Conservation (phyloP, 2,888 invertebrate genomes). For the Pachycephus smyrnensis region DNA sequence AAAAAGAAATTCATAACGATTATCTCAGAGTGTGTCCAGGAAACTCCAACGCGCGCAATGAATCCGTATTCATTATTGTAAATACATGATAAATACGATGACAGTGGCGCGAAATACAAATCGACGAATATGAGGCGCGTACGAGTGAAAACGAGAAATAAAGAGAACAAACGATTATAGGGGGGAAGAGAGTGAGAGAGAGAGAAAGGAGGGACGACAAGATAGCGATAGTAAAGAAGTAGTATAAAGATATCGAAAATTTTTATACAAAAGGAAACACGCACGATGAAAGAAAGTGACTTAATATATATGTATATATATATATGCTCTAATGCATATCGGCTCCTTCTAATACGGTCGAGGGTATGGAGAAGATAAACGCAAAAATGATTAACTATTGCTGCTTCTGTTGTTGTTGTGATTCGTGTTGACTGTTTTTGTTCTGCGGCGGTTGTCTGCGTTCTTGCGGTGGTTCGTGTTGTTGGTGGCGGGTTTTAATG, state of each 20-base stretch:
- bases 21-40: not conserved
- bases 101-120: slow-evolving; percentile 34
- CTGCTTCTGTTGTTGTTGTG: slow-evolving; percentile 41
- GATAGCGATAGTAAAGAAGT: not conserved
- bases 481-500: slow-evolving; percentile 59
- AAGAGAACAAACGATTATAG: slow-evolving; percentile 9
- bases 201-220: no score
- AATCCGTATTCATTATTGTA: slow-evolving; percentile 31
- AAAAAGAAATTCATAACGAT: not conserved
- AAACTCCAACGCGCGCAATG: not conserved
- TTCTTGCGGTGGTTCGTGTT: slow-evolving; percentile 53
- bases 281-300: slow-evolving; percentile 45
- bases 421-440: slow-evolving; percentile 52
- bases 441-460: slow-evolving; percentile 54
- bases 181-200: not conserved
- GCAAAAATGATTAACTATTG: slow-evolving; percentile 45
- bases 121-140: slow-evolving; percentile 29
- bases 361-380: slow-evolving; percentile 18
- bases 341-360: slow-evolving; percentile 38
- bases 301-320: slow-evolving; percentile 29
- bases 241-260: not conserved
- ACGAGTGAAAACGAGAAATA: not conserved
- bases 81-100: slow-evolving; percentile 45
- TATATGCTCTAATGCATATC: slow-evolving; percentile 34
- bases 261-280: slow-evolving; percentile 50